phyloP scores from a whole-genome alignment of 2,113 vertebrate genomes.

The Ophiodon elongatus region DNA sequence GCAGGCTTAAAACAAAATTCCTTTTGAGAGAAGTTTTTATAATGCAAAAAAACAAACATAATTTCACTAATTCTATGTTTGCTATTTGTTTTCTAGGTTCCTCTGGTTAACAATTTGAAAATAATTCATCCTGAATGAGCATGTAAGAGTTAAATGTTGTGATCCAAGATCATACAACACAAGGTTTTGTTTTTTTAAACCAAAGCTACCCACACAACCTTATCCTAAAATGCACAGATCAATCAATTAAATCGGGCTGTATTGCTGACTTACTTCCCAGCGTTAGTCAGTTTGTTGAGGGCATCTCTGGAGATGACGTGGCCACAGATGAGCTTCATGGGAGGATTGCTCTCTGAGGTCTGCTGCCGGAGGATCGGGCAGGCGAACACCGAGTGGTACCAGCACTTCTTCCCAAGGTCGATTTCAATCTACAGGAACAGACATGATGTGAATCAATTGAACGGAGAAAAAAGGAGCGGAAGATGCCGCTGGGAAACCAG shows the following conservation, averaged over 20 bases:
- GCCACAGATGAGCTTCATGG: slow-evolving; percentile 93
- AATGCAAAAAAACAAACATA: not conserved
- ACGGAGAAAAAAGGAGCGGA: not conserved
- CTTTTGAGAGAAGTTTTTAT: too few species aligned
- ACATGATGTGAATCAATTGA: not conserved
- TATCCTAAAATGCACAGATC: not conserved
- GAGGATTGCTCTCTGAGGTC: slow-evolving; percentile 92
- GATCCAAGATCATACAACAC: not conserved
- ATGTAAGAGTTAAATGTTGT: not conserved
- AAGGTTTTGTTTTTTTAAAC: not conserved
- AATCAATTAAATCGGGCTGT: not conserved
- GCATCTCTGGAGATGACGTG: slow-evolving; percentile 93
- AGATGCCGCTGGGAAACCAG: not conserved
- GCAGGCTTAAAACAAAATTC: not conserved
- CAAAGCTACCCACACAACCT: not conserved
- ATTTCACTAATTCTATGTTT: not conserved
- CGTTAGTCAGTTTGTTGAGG: slow-evolving; percentile 92
- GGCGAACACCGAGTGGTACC: slow-evolving; percentile 93
- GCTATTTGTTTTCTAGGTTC: too few species aligned
- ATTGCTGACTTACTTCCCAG: slow-evolving; percentile 87
- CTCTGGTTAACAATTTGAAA: not conserved
- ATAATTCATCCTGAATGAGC: not conserved
- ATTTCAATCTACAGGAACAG: slow-evolving; percentile 87
- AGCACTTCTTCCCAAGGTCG: slow-evolving; percentile 93
- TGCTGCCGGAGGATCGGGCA: slow-evolving; percentile 93